Conservation (phyloP, 2,888 invertebrate species). For the Melitaea athalia region DNA sequence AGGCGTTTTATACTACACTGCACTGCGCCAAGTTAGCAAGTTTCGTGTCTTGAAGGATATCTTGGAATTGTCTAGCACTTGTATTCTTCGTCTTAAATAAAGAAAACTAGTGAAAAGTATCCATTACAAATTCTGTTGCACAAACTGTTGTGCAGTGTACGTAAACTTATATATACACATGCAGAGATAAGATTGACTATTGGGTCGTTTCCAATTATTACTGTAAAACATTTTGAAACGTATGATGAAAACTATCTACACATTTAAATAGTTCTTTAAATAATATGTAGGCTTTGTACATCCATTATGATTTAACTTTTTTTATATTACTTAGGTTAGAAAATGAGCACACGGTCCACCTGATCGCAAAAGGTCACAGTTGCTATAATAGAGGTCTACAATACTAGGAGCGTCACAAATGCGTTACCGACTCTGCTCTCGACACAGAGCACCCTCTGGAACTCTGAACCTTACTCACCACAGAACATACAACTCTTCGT, state of each 20-base stretch:
- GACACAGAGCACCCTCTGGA: no score
- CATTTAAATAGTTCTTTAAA: not conserved
- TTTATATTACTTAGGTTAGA: no score
- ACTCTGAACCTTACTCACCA: no score
- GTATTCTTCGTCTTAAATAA: not conserved
- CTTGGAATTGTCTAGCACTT: not conserved
- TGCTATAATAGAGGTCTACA: no score
- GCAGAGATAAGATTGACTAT: not conserved
- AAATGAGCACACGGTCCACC: no score
- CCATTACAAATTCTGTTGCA: not conserved
- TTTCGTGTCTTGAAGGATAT: conserved; percentile 9
- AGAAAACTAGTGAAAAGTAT: not conserved
- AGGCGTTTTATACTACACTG: conserved; percentile 31
- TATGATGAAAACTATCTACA: not conserved
- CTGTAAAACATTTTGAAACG: not conserved
- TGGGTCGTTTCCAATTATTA: not conserved
- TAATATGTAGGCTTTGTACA: no score
- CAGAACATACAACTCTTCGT: no score
- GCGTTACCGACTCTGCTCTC: no score
- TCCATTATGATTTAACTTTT: no score
- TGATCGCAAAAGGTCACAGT: no score
- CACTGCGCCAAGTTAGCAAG: conserved; percentile 25
- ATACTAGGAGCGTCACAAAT: no score
- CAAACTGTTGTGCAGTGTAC: no score
- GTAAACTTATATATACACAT: not conserved